Evolutionary conservation across 2,113 vertebrate species (phyloP).

Genomic region (Holacanthus passer): DNA sequence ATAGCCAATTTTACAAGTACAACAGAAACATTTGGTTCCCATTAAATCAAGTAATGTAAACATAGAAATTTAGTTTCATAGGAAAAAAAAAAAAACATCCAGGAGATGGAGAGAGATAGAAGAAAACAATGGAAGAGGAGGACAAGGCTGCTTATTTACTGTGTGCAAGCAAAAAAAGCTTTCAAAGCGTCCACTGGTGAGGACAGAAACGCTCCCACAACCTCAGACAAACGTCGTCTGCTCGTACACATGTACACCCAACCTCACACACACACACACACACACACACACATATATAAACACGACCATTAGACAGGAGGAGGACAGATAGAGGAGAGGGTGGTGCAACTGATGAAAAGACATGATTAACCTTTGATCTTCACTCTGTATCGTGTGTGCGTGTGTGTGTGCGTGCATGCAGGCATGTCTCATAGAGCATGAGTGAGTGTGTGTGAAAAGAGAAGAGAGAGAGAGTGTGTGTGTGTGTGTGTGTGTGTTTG

Average conservation of each 20-base stretch:
- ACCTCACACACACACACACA: conserved; percentile 19
- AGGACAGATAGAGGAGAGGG: conserved; percentile 76
- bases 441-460: conserved; percentile 24
- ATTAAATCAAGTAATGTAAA: conserved; percentile 71
- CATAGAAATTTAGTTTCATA: conserved; percentile 35
- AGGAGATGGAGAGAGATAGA: conserved; percentile 39
- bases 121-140: conserved; percentile 57
- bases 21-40: conserved; percentile 57
- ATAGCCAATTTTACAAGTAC: conserved; percentile 51
- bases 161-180: conserved; percentile 13
- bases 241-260: conserved; percentile 17
- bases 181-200: conserved; percentile 12
- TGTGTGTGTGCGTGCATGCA: conserved; percentile 36
- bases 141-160: conserved; percentile 67
- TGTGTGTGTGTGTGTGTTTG: conserved; percentile 47
- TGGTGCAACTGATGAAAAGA: conserved; percentile 82
- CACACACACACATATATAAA: conserved; percentile 44
- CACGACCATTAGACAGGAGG: conserved; percentile 61
- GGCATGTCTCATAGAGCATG: conserved; percentile 15
- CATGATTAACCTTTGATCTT: conserved; percentile 82
- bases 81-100: conserved; percentile 30
- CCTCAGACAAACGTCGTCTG: conserved; percentile 35
- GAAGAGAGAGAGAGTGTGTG: conserved; percentile 3
- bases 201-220: conserved; percentile 38
- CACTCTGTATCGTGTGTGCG: background rate